Percentiles rank a stretch among this genome's conserved stretches.
phyloP scores from a whole-genome alignment of 92 coral and sea anemone genomes.

The Pocillopora meandrina region DNA sequence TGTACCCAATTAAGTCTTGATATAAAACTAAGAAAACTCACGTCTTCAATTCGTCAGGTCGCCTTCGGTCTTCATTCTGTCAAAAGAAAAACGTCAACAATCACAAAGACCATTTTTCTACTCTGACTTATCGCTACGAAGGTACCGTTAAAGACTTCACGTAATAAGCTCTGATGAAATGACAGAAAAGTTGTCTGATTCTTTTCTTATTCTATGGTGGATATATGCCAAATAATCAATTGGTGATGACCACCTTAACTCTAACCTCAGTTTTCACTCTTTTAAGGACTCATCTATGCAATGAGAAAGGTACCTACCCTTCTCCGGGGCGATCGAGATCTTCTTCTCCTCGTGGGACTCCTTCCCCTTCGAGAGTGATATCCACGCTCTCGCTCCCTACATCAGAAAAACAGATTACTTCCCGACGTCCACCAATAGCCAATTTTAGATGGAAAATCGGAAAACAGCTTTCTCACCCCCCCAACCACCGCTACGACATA shows the following conservation, averaged over 20 bases:
- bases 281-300: not conserved
- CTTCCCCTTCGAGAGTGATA: slow-evolving; percentile 25
- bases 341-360: slow-evolving; percentile 48
- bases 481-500: not conserved
- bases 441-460: not conserved
- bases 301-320: slow-evolving; percentile 36
- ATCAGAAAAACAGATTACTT: not conserved
- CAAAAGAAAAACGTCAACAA: not conserved
- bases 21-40: not conserved
- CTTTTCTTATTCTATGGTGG: too few relatives aligned
- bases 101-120: not conserved
- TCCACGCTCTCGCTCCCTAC: slow-evolving; percentile 19
- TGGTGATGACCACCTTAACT: too few relatives aligned
- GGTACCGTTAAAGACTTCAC: too few relatives aligned
- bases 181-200: too few relatives aligned
- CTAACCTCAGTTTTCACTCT: not conserved
- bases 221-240: too few relatives aligned
- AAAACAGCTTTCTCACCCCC: not conserved
- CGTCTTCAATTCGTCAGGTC: slow-evolving; percentile 35
- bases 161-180: too few relatives aligned
- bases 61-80: slow-evolving; percentile 40
- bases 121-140: too few relatives aligned
- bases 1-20: not conserved
- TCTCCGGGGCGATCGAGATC: slow-evolving; percentile 63
- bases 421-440: not conserved